Base-by-base conservation (phyloP, 2,888 invertebrate genomes). In the Tinea trinotella region DNA sequence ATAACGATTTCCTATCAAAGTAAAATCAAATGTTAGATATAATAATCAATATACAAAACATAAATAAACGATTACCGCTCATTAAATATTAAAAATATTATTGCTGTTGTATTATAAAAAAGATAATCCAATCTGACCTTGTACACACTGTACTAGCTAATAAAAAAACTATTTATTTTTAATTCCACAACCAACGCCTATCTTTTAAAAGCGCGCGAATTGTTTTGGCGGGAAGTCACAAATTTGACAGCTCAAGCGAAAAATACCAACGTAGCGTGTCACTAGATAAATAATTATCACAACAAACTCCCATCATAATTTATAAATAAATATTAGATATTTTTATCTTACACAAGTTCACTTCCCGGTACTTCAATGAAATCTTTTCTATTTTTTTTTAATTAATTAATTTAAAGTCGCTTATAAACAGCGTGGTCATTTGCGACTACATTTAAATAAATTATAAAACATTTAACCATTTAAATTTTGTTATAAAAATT, bases 221-320 rank as follows among this genome's bases (percentile, higher is more conserved):
- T 46, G 46, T 46, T 46, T 46, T 19, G 46, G 46, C 46, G 46
- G 46, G 46, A 46, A 46, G 17, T 19, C 46, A 46, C 19, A 10
- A 3, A n/a, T 46, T 46, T 46, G 46, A 46, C 46, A 46, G 46
- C 17, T 19, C 19, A 12, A 17, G 19, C 10, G 7, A 46, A 40
- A 46, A 19, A 46, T 46, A 19, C 19, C 46, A 46, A 10, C 46
- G 6, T 9, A 2, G 17, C 19, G 46, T 46, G 19, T 10, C 17
- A 2, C 7, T 10, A 15, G 6, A 19, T 46, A 19, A 46, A 46
- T 19, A 19, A 46, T 46, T 46, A 46, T 17, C 46, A 46, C 15
- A 46, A 46, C 46, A 46, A 44, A 12, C 35, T 4, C 1, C 40
- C n/a, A n/a, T n/a, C n/a, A n/a, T n/a, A n/a, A n/a, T n/a, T n/a